A percentile compares a stretch with the other conserved stretches of the same genome.
Evolutionary conservation across 1,140 invertebrate genomes (phyloP).

Genomic region (Drosophila pectinifera): DNA sequence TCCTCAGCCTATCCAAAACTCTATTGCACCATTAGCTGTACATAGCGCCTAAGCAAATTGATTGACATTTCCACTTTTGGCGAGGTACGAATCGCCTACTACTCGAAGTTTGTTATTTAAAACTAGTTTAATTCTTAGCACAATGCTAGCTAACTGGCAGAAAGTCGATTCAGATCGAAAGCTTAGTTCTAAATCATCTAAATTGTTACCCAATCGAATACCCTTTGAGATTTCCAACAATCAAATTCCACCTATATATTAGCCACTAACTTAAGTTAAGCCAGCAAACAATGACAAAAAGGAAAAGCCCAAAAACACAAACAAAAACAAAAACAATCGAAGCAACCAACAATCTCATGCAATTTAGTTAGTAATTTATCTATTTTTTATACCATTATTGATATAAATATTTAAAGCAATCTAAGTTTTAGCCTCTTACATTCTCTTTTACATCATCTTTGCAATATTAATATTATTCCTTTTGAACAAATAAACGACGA

Average conservation of each 20-base stretch:
- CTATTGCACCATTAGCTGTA: slow-evolving; percentile 49
- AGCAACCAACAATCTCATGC: slow-evolving; percentile 71
- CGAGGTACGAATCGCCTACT: slow-evolving; percentile 22
- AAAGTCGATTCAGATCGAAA: slow-evolving; percentile 28
- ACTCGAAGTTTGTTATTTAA: slow-evolving; percentile 73
- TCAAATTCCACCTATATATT: slow-evolving; percentile 61
- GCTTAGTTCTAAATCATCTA: slow-evolving; percentile 21
- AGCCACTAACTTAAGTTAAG: slow-evolving; percentile 31
- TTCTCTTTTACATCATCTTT: slow-evolving; percentile 64
- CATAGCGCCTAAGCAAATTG: slow-evolving; percentile 53
- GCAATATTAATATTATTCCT: slow-evolving; percentile 78
- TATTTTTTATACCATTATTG: slow-evolving; percentile 34
- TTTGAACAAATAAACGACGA: slow-evolving; percentile 69
- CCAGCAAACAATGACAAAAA: slow-evolving; percentile 27
- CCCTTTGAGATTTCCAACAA: slow-evolving; percentile 69
- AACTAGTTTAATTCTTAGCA: slow-evolving; percentile 69
- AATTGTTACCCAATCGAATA: slow-evolving; percentile 59
- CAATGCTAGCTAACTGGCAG: slow-evolving; percentile 59
- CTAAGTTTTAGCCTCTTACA: slow-evolving; percentile 67
- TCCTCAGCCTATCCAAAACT: not conserved
- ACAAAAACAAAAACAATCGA: slow-evolving; percentile 34
- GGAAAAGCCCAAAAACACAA: slow-evolving; percentile 12
- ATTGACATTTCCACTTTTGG: slow-evolving; percentile 59
- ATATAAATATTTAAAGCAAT: slow-evolving; percentile 66
- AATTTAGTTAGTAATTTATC: slow-evolving; percentile 68